Evolutionary conservation across 1,140 invertebrate species (phyloP), one percentile per base, ranked within the genome.

Genomic region (Polypedilum vanderplanki): DNA sequence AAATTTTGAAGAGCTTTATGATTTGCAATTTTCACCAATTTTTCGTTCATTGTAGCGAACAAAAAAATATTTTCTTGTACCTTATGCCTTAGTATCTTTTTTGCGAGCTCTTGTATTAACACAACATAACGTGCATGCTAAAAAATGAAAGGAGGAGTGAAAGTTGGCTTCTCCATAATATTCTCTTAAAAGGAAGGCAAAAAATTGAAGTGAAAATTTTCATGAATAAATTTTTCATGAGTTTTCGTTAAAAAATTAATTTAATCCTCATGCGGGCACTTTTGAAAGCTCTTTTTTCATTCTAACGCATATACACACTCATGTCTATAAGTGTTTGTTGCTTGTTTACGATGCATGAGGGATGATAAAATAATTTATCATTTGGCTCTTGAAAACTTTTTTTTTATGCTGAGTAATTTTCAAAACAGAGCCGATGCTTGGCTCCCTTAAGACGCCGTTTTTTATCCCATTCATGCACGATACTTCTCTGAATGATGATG

Each of bases 341-440:
- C 10, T 57, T 57, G n/a, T 57, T 57, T 57, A 57, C n/a, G 46
- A 57, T 12, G n/a, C 46, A 57, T 57, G 3, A 57, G 46, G 46
- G 46, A 57, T 12, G 46, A 57, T 4, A 57, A 57, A 12, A 57
- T 57, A 12, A 57, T n/a, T 57, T 57, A 57, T 57, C 12, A 57
- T 57, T n/a, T 57, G 46, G 9, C n/a, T 1, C 46, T 57, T 57
- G 46, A 57, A 57, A 57, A 57, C 3, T 12, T 15, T 12, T 57
- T 46, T 57, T 57, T 57, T 57, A 15, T 57, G 46, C 46, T 57
- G 46, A 57, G 46, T 57, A 57, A 57, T 57, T 57, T 57, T 57
- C 46, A 57, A 4, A 57, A 57, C 4, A 57, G n/a, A 57, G 46
- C 46, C 10, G 46, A 57, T 46, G 41, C 41, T 12, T 57, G 46